Evolutionary conservation across 2,113 vertebrate species (phyloP), one percentile per base, ranked within the genome.

Genomic region (Tyto alba): DNA sequence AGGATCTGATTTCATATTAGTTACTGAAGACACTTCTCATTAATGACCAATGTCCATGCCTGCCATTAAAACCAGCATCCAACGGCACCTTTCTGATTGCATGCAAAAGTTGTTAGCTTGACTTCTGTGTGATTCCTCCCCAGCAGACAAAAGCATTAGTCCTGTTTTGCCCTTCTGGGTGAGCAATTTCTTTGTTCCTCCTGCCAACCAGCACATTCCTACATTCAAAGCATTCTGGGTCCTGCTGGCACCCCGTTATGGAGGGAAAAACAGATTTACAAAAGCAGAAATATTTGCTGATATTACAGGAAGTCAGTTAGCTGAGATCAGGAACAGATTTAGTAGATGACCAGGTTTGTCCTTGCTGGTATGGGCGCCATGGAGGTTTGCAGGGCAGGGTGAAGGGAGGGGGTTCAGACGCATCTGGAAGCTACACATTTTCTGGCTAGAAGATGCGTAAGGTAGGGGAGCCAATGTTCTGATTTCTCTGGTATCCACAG

Each of bases 251-350:
- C 66, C 67, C 64, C 16, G 2, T 66, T 75, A 77, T 11, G 40
- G 64, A 94, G 75, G 29, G 75, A 43, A 95, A 89, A 82, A 81
- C 40, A 88, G 36, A 71, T 64, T 69, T 96, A 83, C 77, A 95
- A 88, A 89, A 93, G 90, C 92, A 88, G 63, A 95, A 88, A 66
- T 86, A 94, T 95, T 91, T 95, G 96, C 95, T 97, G 95, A 95
- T 95, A 50, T 68, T 72, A 90, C 78, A 84, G 87, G 87, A 95
- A 80, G 63, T 57, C 4, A 3, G 30, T 90, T 41, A 86, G 91
- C 85, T 59, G 86, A 85, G 71, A 93, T 87, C 77, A 96, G 75
- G 68, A 64, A 34, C 41, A 57, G 45, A 79, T 92, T 93, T 90
- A 75, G 91, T 41, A 89, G 56, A 62, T 87, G 89, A 87, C 53